Percentiles rank a stretch among this genome's conserved stretches.
These are phyloP conservation scores for Patagioenas fasciata DNA, from an alignment of 2,113 vertebrate genomes.

Conservation along the genomic window DNA sequence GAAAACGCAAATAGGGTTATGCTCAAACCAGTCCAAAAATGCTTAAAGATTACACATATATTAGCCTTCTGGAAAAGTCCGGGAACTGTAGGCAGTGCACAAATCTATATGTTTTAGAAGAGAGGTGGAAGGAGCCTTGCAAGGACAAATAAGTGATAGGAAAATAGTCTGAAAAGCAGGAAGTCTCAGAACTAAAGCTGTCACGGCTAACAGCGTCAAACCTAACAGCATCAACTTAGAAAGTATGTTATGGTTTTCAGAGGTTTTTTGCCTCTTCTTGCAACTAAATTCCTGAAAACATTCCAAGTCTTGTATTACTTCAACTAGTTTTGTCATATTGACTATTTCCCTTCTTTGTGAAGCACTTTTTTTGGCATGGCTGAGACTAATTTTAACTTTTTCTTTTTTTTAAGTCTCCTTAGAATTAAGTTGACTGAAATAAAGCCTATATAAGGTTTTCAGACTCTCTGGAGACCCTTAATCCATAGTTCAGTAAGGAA, in stretches of 20 bases:
- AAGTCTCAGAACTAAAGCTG: neutral
- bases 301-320: neutral
- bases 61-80: neutral
- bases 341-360: neutral
- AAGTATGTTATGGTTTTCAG: neutral
- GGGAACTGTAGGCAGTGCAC: accelerated
- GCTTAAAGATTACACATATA: neutral
- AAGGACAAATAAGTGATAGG: neutral
- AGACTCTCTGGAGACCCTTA: neutral
- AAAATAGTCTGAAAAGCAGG: neutral
- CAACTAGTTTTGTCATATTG: neutral
- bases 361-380: neutral
- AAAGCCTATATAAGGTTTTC: neutral
- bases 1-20: neutral
- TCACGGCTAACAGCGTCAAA: neutral
- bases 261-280: neutral
- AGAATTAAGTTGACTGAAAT: conserved; percentile 1
- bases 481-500: neutral
- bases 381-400: neutral
- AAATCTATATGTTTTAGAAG: neutral
- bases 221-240: neutral
- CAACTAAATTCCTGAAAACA: neutral
- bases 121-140: neutral
- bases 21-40: neutral
- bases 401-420: neutral